Conservation (phyloP, 2,888 invertebrate genomes). For the Synergus umbraculus region DNA sequence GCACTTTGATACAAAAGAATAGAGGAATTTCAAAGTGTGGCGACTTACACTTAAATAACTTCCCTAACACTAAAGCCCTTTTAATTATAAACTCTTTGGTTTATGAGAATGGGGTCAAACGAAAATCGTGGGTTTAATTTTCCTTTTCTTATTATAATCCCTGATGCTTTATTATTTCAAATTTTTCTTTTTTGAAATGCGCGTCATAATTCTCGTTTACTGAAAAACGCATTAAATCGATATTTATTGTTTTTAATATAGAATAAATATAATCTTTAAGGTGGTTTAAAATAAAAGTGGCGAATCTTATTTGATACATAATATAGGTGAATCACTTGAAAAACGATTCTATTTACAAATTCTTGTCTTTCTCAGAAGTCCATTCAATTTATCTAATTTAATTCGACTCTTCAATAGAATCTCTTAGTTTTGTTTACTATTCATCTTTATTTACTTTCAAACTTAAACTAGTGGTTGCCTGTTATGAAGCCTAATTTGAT, state of each 20-base stretch:
- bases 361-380: too few species aligned
- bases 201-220: neutral
- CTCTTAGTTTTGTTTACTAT: too few species aligned
- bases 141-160: neutral
- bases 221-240: neutral
- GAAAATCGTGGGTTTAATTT: neutral
- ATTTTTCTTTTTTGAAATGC: neutral
- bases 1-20: neutral
- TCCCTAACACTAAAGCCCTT: neutral
- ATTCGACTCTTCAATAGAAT: too few species aligned
- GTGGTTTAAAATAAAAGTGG: too few species aligned
- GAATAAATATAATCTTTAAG: neutral
- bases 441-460: too few species aligned
- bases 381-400: too few species aligned
- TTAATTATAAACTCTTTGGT: neutral
- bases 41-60: neutral
- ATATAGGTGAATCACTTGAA: too few species aligned
- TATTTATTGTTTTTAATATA: neutral
- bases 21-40: neutral
- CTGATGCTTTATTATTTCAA: neutral
- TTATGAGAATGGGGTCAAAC: conserved; percentile 3
- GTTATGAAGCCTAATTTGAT: too few species aligned
- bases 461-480: too few species aligned
- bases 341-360: too few species aligned
- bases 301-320: too few species aligned